Evolutionary conservation across 2,888 invertebrate genomes (phyloP).

Genomic region (Poecilus cupreus): DNA sequence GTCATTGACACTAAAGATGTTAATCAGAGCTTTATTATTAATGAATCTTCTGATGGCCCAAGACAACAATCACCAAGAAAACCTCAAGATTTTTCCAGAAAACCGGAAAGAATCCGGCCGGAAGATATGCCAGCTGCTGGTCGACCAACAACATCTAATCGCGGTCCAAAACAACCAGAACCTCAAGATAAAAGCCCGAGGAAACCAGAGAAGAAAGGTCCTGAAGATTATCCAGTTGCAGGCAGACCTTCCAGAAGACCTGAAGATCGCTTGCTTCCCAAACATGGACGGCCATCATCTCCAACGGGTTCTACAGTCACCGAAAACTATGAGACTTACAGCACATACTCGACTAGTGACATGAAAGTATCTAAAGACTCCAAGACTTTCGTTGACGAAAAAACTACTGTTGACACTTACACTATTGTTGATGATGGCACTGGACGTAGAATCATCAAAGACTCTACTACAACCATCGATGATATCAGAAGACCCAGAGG

Average conservation of each 20-base stretch:
- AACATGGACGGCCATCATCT: background rate
- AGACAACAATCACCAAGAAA: conserved; percentile 64
- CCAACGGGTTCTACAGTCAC: conserved; percentile 42
- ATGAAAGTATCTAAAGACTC: conserved; percentile 31
- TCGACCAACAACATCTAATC: conserved; percentile 60
- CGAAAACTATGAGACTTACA: conserved; percentile 29
- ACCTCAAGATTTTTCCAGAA: conserved; percentile 61
- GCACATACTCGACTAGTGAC: conserved; percentile 25
- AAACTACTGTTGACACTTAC: conserved; percentile 51
- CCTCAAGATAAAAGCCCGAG: conserved; percentile 65
- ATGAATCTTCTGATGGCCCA: background rate
- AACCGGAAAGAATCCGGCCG: too few species aligned
- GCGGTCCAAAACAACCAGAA: conserved; percentile 66
- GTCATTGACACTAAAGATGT: background rate
- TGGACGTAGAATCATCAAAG: conserved; percentile 32
- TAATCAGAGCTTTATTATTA: background rate
- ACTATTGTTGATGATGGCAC: conserved; percentile 50
- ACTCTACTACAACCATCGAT: background rate
- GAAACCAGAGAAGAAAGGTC: background rate
- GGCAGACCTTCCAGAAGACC: conserved; percentile 61
- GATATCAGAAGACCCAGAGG: background rate
- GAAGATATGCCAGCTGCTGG: too few species aligned
- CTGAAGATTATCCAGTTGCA: conserved; percentile 60
- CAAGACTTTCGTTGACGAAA: conserved; percentile 25
- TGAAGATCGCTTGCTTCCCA: background rate